phyloP scores from a whole-genome alignment of 2,113 vertebrate species.

The Suncus etruscus region DNA sequence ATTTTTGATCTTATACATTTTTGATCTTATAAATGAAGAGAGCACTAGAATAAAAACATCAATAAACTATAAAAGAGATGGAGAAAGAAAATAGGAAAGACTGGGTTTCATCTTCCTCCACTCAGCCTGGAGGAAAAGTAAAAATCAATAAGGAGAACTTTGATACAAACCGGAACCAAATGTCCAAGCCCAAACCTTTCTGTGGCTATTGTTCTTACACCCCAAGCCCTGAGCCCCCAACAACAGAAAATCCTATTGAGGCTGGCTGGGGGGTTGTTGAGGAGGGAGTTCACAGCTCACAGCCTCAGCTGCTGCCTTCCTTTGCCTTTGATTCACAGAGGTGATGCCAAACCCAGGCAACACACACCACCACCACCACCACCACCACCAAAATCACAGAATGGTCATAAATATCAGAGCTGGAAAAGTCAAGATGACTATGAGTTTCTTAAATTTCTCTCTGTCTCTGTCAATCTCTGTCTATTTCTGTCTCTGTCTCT shows the following conservation, averaged over 20 bases:
- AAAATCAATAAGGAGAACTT: conserved; percentile 59
- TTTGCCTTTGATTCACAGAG: conserved; percentile 73
- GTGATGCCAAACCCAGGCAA: conserved; percentile 79
- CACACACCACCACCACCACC: conserved; percentile 80
- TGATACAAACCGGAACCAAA: not conserved
- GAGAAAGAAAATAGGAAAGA: conserved; percentile 62
- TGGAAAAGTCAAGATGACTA: conserved; percentile 80
- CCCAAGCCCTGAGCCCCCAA: not conserved
- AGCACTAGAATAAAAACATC: conserved; percentile 43
- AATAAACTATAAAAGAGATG: conserved; percentile 59
- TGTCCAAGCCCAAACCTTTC: too few species aligned
- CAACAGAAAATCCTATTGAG: conserved; percentile 65
- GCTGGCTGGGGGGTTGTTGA: too few species aligned
- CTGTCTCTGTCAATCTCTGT: not conserved
- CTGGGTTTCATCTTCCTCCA: conserved; percentile 44
- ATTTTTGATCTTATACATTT: too few species aligned
- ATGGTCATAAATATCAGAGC: conserved; percentile 90
- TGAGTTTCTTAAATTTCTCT: not conserved
- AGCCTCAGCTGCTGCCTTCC: not conserved
- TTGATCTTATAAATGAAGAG: conserved; percentile 31
- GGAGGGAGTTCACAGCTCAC: not conserved
- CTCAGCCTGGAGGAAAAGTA: conserved; percentile 37
- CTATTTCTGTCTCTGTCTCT: too few species aligned
- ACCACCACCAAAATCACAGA: conserved; percentile 83
- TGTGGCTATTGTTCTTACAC: too few species aligned